Evolutionary conservation across 1,140 invertebrate genomes (phyloP).

Genomic region (Dreissena polymorpha): DNA sequence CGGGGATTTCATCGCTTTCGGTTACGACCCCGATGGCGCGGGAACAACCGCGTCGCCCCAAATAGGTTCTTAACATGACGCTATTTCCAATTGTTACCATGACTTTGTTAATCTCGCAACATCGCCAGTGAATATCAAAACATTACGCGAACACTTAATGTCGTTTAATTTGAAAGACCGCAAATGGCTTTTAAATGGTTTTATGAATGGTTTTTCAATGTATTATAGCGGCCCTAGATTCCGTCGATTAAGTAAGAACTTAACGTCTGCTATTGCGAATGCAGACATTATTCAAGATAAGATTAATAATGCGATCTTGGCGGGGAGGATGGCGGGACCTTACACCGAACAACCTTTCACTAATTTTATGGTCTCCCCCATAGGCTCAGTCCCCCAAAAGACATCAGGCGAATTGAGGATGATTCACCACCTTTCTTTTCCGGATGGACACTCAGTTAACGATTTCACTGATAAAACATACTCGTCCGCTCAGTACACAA

Average conservation of each 20-base stretch:
- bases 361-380: constrained; percentile 35
- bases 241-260: constrained; percentile 14
- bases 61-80: too few species aligned
- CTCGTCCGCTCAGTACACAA: constrained; percentile 46
- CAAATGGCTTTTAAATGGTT: neutral
- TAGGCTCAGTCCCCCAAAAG: constrained; percentile 47
- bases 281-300: constrained; percentile 6
- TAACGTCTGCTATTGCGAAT: constrained; percentile 28
- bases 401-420: constrained; percentile 4
- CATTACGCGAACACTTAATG: too few species aligned
- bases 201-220: constrained; percentile 43
- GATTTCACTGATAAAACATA: constrained; percentile 43
- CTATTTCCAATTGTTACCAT: too few species aligned
- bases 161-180: too few species aligned
- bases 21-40: too few species aligned
- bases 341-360: constrained; percentile 19
- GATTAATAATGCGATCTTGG: constrained; percentile 10
- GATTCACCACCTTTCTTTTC: constrained; percentile 57
- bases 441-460: constrained; percentile 44
- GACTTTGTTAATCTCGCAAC: too few species aligned
- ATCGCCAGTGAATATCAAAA: too few species aligned
- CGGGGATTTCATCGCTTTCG: too few species aligned
- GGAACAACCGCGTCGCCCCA: too few species aligned
- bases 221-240: constrained; percentile 5
- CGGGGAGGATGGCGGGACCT: constrained; percentile 30